Evolutionary conservation across 2,113 vertebrate genomes (phyloP), one percentile per base, ranked within the genome.

Genomic region (Passer domesticus): DNA sequence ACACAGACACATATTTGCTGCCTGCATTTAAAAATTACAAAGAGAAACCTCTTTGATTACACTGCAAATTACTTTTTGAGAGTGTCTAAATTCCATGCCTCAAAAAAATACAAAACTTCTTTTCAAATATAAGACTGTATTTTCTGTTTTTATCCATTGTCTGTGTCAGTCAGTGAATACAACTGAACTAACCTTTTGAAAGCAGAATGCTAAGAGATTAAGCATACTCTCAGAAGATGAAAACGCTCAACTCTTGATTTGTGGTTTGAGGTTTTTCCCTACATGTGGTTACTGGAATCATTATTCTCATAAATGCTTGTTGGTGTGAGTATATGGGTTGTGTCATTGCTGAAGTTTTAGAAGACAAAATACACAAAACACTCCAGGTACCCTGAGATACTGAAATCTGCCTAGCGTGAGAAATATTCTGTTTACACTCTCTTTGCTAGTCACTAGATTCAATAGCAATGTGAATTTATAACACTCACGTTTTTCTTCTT

Each of bases 401-500:
- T 3, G 10, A 55, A 56, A 20, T 44, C 30, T 52, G 63, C 27
- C 46, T 31, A 20, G 7, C 37, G 2, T 77, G 47, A 74, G 43
- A 43, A 31, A 3, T 3, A 10, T 12, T 74, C 27, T 58, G 25
- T 43, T 91, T 85, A 79, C 33, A 52, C 2, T 43, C 13, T 72
- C 49, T 63, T 47, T 47, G 43, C 16, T 52, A 72, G 33, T 70
- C 9, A 35, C 30, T 47, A 73, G 25, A 66, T 73, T 80, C 6
- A 89, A 12, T 13, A 87, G 27, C 10, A 73, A 77, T 7, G 8
- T 43, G 83, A 93, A 94, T 37, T 33, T 69, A 39, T 66, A 90
- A 81, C 73, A 99, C 99, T 99, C 87, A 99, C 99, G 7, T 98
- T 97, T 97, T 99, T 99, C 93, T 99, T 99, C 95, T 96, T 99